A percentile compares a stretch with the other conserved stretches of the same genome.
Conservation (phyloP, 2,113 vertebrate species). For the Sinosuthora webbiana region DNA sequence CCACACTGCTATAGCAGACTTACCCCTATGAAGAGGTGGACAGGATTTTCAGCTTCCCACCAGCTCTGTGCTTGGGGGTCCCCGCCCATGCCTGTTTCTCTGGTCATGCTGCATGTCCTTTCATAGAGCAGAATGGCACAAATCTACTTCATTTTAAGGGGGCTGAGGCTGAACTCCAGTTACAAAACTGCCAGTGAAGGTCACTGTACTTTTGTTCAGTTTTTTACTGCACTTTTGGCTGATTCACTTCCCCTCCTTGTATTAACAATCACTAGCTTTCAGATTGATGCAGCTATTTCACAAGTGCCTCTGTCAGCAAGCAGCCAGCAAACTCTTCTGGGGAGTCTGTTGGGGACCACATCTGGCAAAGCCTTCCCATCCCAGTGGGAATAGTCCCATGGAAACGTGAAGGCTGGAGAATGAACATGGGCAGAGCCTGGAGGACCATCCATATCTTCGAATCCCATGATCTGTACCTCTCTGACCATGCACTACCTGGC, state of each 20-base stretch:
- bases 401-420: background rate
- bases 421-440: background rate
- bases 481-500: background rate
- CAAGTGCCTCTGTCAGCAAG: background rate
- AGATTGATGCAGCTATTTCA: background rate
- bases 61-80: fast-evolving
- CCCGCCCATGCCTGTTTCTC: background rate
- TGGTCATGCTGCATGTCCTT: background rate
- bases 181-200: background rate
- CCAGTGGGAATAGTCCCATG: background rate
- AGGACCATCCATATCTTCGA: background rate
- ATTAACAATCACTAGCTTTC: background rate
- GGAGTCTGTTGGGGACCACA: background rate
- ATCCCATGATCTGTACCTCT: fast-evolving
- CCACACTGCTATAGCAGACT: background rate
- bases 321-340: background rate
- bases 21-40: fast-evolving
- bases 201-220: background rate
- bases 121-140: background rate
- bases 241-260: background rate
- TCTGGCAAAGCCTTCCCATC: background rate
- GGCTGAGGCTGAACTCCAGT: background rate
- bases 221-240: background rate
- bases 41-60: background rate
- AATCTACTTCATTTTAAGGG: background rate